Base-by-base conservation (phyloP, 2,888 invertebrate genomes). In the Beris chalybata region DNA sequence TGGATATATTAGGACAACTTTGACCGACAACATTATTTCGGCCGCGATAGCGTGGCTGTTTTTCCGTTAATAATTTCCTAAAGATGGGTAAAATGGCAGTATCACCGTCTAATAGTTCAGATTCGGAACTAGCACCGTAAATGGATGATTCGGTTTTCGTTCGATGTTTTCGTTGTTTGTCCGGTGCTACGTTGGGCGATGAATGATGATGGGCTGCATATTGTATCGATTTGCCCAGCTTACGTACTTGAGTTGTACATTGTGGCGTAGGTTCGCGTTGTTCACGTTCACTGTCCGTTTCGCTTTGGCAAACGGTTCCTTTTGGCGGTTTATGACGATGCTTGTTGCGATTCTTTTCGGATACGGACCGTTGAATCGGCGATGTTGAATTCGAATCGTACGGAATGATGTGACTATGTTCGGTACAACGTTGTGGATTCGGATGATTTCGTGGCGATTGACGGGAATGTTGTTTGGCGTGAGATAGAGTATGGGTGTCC, bases 1-100 rank as follows among this genome's bases (percentile, higher is more conserved):
- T 94, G 70, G 94, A 93, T 83, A 94, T 94, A 84, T 94, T 94
- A 32, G 95, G 95, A 79, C 95, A 95, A 75, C 94, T 94, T 73
- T 93, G 89, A 65, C 93, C 92, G 72, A 81, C 79, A 32, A 77
- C 76, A 70, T 68, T 71, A 70, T 75, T 80, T 54, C 79, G 78
- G 4, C 79, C 79, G 5, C 80, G 76, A 72, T 87, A 87, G 71
- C 87, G 85, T 71, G 87, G 85, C 74, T 92, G 92, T 70, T 93
- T 84, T 76, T 93, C 93, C 4, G 91, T 92, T 58, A 93, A 84
- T n/a, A 93, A 84, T 80, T 94, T 94, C 75, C 94, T 92, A 83
- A 95, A 95, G 77, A 95, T 95, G 12, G 95, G 95, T 74, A 94
- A 82, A 72, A 95, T 93, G 70, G 93, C 92, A 59, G 90, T 88